A percentile compares a stretch with the other conserved stretches of the same genome.
phyloP scores from a whole-genome alignment of 2,113 vertebrate genomes.

The Cygnus buccinator region DNA sequence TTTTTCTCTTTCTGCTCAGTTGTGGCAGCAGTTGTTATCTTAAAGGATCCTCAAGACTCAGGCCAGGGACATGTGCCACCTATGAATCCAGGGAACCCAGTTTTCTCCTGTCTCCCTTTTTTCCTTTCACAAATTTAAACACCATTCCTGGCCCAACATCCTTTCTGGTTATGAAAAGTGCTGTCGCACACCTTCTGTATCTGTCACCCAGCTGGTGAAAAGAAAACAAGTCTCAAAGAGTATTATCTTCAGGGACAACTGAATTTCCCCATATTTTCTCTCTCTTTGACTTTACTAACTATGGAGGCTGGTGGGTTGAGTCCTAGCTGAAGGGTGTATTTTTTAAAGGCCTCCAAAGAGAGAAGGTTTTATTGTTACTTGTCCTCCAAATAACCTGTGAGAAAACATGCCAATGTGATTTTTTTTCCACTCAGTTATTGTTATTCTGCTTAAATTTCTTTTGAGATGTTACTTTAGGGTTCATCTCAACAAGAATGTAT shows the following conservation, averaged over 20 bases:
- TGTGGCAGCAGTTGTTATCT: background rate
- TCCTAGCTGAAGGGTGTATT: background rate
- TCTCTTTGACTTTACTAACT: background rate
- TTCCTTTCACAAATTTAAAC: background rate
- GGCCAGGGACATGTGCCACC: background rate
- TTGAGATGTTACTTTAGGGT: background rate
- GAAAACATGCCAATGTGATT: background rate
- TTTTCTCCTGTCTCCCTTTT: background rate
- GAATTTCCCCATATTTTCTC: background rate
- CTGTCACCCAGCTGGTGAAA: background rate
- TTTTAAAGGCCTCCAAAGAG: background rate
- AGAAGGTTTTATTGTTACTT: background rate
- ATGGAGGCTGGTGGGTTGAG: background rate
- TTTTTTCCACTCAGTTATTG: background rate
- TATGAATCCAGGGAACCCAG: background rate
- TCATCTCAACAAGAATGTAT: background rate
- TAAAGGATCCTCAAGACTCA: background rate
- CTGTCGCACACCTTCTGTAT: background rate
- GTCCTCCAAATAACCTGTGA: background rate
- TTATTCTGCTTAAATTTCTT: background rate
- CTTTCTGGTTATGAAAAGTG: background rate
- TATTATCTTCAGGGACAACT: background rate
- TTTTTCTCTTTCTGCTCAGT: background rate
- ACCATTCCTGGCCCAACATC: background rate
- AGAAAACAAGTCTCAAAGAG: background rate